These are phyloP conservation scores for Neria commutata DNA, from an alignment of 2,888 invertebrate genomes.

Conservation along the genomic window DNA sequence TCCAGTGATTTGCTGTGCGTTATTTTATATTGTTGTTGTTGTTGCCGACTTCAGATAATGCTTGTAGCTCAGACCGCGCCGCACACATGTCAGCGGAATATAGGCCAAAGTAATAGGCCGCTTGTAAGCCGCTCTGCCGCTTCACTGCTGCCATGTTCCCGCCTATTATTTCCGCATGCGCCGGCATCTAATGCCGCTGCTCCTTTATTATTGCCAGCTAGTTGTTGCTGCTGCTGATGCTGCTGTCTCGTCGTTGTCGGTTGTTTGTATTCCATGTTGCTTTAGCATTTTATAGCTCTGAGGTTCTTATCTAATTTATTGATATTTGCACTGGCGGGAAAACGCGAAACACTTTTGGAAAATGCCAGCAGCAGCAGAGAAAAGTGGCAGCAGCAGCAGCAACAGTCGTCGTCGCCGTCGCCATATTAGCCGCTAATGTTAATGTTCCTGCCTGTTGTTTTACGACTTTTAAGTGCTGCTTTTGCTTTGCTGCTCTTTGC, in stretches of 20 bases:
- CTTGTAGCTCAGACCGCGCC: too few species aligned
- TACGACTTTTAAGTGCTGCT: not conserved
- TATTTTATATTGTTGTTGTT: too few species aligned
- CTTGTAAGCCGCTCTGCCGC: not conserved
- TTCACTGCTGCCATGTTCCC: not conserved
- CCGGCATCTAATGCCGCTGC: too few species aligned
- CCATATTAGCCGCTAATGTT: slow-evolving; percentile 12
- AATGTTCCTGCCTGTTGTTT: slow-evolving; percentile 9
- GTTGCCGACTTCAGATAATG: too few species aligned
- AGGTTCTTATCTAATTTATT: slow-evolving; percentile 25
- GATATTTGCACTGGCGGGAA: slow-evolving; percentile 12
- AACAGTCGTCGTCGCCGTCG: too few species aligned
- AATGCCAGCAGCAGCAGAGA: not conserved
- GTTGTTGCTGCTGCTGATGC: too few species aligned
- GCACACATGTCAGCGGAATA: not conserved
- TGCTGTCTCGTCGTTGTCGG: not conserved
- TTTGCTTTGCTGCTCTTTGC: not conserved
- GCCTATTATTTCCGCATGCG: slow-evolving; percentile 1
- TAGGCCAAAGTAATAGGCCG: slow-evolving; percentile 1
- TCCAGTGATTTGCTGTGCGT: too few species aligned
- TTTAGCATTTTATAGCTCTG: not conserved
- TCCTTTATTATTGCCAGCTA: not conserved
- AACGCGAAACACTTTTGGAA: not conserved
- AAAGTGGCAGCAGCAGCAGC: not conserved
- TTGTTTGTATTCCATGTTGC: not conserved